Percentiles rank a stretch among this genome's conserved stretches.
Evolutionary conservation across 2,888 invertebrate species (phyloP).

Genomic region (Creontiades dilutus): DNA sequence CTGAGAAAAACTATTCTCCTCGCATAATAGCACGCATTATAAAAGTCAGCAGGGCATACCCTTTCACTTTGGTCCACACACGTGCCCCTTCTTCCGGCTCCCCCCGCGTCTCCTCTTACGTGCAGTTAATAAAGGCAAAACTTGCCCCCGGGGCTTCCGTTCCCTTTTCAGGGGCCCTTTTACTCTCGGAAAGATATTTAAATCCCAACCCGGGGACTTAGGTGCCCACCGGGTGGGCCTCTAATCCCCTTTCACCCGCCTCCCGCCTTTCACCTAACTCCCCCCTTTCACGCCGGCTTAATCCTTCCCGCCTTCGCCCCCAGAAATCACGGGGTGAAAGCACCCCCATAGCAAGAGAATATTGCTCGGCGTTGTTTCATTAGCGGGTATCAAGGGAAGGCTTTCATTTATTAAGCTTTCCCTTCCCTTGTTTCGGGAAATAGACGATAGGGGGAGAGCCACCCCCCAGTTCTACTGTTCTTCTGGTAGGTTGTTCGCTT

Average conservation of each 20-base stretch:
- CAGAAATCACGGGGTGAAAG: conserved; percentile 43
- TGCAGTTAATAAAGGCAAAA: conserved; percentile 27
- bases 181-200: conserved; percentile 47
- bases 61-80: neutral
- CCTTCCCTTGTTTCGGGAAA: conserved; percentile 37
- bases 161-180: conserved; percentile 12
- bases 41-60: neutral
- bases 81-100: neutral
- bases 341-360: conserved; percentile 8
- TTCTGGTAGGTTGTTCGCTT: conserved; percentile 7
- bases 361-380: conserved; percentile 63
- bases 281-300: neutral
- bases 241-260: conserved; percentile 44
- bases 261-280: neutral
- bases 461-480: neutral
- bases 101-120: neutral
- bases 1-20: conserved; percentile 12
- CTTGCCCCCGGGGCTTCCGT: neutral
- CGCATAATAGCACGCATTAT: neutral
- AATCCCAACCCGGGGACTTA: conserved; percentile 4
- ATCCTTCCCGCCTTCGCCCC: neutral
- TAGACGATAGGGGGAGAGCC: neutral
- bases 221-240: conserved; percentile 41
- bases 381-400: conserved; percentile 61
- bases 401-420: conserved; percentile 65